Evolutionary conservation across 2,888 invertebrate species (phyloP).

Genomic region (Oeneis ivallda): DNA sequence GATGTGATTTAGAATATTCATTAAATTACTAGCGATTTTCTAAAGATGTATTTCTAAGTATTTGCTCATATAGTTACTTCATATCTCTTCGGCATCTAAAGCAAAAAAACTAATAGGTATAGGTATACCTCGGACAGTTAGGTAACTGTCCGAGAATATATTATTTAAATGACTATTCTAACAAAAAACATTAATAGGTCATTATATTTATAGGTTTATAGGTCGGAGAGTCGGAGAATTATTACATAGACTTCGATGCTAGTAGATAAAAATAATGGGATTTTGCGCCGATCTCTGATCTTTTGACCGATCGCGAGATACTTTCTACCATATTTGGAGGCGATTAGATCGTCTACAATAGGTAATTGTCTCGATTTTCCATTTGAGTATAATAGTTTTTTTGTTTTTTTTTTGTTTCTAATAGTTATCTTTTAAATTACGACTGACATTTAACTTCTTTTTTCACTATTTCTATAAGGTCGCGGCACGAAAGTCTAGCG

Average conservation of each 20-base stretch:
- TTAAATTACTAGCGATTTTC: no score
- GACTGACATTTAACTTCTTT: slow-evolving; percentile 1
- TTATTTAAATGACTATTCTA: neutral
- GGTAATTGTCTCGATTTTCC: neutral
- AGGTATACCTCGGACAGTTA: no score
- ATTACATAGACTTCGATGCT: neutral
- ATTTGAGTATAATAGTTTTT: neutral
- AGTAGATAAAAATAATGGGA: neutral
- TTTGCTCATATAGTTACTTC: no score
- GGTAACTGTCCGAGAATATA: neutral
- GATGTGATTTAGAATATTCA: no score
- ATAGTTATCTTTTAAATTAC: neutral
- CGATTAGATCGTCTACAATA: neutral
- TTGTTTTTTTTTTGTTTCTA: neutral
- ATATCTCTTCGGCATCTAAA: no score
- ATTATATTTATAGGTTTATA: neutral
- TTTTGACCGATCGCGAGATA: slow-evolving; percentile 1
- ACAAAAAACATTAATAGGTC: neutral
- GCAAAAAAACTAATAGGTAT: neutral
- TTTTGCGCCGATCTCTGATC: neutral
- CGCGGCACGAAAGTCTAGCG: no score
- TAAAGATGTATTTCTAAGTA: no score
- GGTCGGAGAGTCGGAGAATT: neutral
- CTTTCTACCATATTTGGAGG: slow-evolving; percentile 11
- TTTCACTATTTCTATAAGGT: neutral